A percentile compares a stretch with the other conserved stretches of the same genome.
phyloP scores from a whole-genome alignment of 2,797 vertebrate genomes.

The Leptoclinus maculatus region DNA sequence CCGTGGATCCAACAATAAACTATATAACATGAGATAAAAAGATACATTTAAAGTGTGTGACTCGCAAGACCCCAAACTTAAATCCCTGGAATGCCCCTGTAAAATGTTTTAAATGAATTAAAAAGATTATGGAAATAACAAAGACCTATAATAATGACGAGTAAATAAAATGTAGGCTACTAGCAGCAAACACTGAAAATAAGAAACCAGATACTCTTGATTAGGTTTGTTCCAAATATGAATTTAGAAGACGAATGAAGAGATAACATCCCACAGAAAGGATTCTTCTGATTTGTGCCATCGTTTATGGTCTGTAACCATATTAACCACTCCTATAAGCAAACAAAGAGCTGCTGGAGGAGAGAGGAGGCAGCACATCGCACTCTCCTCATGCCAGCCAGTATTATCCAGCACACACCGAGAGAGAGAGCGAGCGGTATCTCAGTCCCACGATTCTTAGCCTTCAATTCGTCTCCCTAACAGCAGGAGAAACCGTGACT shows the following conservation, averaged over 20 bases:
- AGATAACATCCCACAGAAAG: neutral
- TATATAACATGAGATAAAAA: neutral
- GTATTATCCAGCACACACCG: conserved; percentile 22
- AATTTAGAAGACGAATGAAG: neutral
- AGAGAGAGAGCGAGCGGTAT: conserved; percentile 34
- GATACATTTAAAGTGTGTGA: neutral
- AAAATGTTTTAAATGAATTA: neutral
- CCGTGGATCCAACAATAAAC: neutral
- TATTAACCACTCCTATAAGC: neutral
- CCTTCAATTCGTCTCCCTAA: conserved; percentile 66
- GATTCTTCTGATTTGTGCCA: neutral
- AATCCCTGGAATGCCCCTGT: neutral
- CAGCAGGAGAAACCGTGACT: conserved; percentile 77
- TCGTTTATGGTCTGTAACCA: neutral
- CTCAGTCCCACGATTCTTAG: conserved; percentile 76
- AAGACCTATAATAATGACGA: neutral
- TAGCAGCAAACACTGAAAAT: neutral
- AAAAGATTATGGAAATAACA: neutral
- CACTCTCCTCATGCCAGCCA: conserved; percentile 32
- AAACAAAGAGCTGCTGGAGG: conserved; percentile 42
- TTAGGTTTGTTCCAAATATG: neutral
- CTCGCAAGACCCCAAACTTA: neutral
- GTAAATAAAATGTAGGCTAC: neutral
- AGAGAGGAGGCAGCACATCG: conserved; percentile 29
- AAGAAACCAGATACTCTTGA: neutral